Base-by-base conservation (phyloP, 2,797 vertebrate species). In the Phataginus tetradactyla region DNA sequence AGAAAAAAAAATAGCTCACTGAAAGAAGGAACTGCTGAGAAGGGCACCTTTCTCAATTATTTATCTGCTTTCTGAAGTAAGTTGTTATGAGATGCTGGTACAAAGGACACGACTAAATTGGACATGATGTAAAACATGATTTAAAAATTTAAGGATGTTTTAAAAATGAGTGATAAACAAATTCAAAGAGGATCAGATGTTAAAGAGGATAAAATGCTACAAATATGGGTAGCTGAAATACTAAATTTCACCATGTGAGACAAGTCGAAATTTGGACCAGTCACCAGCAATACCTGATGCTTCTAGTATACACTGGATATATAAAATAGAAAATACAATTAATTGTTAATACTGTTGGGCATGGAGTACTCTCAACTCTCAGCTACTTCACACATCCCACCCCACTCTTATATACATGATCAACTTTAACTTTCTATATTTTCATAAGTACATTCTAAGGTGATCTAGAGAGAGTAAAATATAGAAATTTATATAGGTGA, bases 1-100 rank as follows among this genome's bases (percentile, higher is more conserved):
- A 49, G 49, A 0, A 0, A 57, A 21, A n/a, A 77, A 10, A 64
- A 71, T 29, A 84, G 45, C 64, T 84, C 23, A n/a, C 25, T 34
- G 29, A 92, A 17, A 59, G 37, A 94, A 86, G 49, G 39, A 71
- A 53, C 2, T 29, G 14, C n/a, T 55, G n/a, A 91, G 64, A 92
- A 95, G 20, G 21, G 34, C 15, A 45, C 12, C 23, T 93, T 89
- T 96, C 88, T 78, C 86, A 64, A 74, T 94, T 81, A 75, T 93
- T 69, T 95, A 53, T 88, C n/a, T 49, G 18, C 53, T 81, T 88
- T 86, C 68, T 66, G 25, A 91, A 94, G 57, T 75, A 75, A 55
- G 69, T 39, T 57, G 34, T 63, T 80, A 77, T 18, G 39, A 84
- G 20, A 64, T 57, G 42, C 27, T 29, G 23, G 11, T 72, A 27